Evolutionary conservation across 1,140 invertebrate species (phyloP), one percentile per base, ranked within the genome.

Genomic region (Brachionus paranguensis): DNA sequence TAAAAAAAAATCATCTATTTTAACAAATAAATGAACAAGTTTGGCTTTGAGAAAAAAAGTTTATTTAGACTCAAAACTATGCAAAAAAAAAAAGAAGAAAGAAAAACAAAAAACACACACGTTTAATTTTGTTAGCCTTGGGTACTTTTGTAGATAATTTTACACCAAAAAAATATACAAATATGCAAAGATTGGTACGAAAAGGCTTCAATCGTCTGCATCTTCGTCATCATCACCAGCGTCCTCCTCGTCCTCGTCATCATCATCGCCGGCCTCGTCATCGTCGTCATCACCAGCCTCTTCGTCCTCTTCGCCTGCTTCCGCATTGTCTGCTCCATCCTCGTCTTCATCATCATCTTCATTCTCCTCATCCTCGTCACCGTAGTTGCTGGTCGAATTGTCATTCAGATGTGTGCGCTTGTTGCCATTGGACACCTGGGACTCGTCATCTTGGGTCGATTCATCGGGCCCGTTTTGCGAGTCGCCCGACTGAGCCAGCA

Each of bases 311-410:
- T 84, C 70, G 12, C 47, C 70, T 1, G 20, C 83, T 27, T 11
- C 65, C 12, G 0, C 83, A 41, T 17, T 72, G 8, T 0, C 83
- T 3, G 47, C 83, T 29, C 43, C 83, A 6, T 84, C 83, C 2
- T 78, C 83, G 6, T 60, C 83, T 2, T 84, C 65, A 24, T 84
- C 83, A 1, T 84, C 83, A 20, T 84, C 83, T 12, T 79, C 70
- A 41, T 84, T 45, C 14, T 84, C 45, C 24, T 84, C 83, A 3
- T 84, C 83, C 14, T 74, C 83, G 14, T 55, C 55, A 55, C 55
- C 74, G 83, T 55, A 64, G n/a, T 84, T 70, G 29, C 55, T 64
- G 0, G 20, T 53, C 45, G 43, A 50, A 76, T 78, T 70, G 5
- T 84, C 83, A 55, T 65, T 55, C 12, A 29, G 11, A 2, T 84